Base-by-base conservation (phyloP, 2,797 vertebrate species). In the Falco cherrug region DNA sequence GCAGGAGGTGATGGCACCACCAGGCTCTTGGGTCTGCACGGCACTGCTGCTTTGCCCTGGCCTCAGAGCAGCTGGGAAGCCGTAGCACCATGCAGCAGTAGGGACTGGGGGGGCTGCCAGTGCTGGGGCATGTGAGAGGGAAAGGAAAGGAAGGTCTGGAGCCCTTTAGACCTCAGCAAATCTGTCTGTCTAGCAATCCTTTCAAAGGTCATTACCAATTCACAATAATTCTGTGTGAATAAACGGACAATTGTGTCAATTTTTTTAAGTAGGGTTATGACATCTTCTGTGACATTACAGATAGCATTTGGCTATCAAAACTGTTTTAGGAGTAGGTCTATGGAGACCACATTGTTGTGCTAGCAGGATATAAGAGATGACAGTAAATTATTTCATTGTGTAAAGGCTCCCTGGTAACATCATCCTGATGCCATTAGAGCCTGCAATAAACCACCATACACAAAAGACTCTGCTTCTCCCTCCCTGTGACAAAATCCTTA, bases 371-470 rank as follows among this genome's bases (percentile, higher is more conserved):
- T 56, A 64, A 95, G 76, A 93, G 82, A 78, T 90, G 85, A 88
- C 43, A 94, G 93, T 93, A 91, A 97, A 95, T 97, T 71, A 86
- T 96, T 94, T 91, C 57, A 56, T 87, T 92, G 89, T 93, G 47
- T 75, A 47, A 33, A 65, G 35, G 65, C 54, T 95, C 94, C 81
- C 71, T 91, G 43, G 78, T 92, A 96, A 92, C 25, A 13, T 80
- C 75, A 90, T 81, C n/a, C 90, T 65, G 57, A 79, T 92, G 81
- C 79, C 50, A 69, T 94, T 92, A 92, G 31, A 85, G 79, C 65
- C 82, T 93, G 90, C 82, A 91, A 59, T 93, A 97, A 97, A 89
- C 81, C 60, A 83, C 61, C 45, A 13, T 22, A 83, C 69, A 89
- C 89, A 96, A 94, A 94, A 94, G 87, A 50, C 51, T 77, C 56